Base-by-base conservation (phyloP, 2,888 invertebrate species). In the Heliconius cydno region DNA sequence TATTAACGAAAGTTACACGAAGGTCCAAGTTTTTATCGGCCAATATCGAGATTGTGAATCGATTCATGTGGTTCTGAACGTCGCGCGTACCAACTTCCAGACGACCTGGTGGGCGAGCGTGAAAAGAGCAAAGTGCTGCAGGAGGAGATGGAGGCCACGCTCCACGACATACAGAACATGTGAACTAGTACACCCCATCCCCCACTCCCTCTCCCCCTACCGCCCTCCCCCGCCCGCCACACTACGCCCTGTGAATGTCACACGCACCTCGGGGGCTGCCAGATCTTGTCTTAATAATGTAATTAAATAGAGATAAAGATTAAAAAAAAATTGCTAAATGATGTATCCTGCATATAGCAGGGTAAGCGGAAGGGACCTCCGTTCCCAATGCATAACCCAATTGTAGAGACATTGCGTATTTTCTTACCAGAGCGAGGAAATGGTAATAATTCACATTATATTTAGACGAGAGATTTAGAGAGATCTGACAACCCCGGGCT, bases 121-220 rank as follows among this genome's bases (percentile, higher is more conserved):
- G 98, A 98, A 96, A 98, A 98, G 97, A 98, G 98, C 96, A 98
- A 98, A 96, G 96, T 98, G 94, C 97, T 99, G 94, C 98, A 98
- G 95, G 98, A 98, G 95, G 99, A 99, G 96, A 98, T 99, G 98
- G 99, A 99, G 96, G 97, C 98, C 92, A 98, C 99, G 92, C 97
- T 99, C 96, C 98, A 98, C 97, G 99, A 99, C 96, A 98, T 99
- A 96, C 99, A 99, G 96, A 98, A 98, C 96, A 99, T 99, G 98
- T 99, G 98, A 97, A 96, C 93, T 89, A 90, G 87, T 85, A 88
- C 85, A 87, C 85, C 63, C n/a, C 85, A 87, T 85, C 63, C n/a
- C 30, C 28, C 86, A 84, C 84, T 82, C 86, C 83, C 86, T 84
- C 86, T 84, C 87, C 83, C 87, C 83, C 85, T 83, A 86, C 84